A percentile compares a stretch with the other conserved stretches of the same genome.
phyloP scores from a whole-genome alignment of 2,888 invertebrate species.

The Alviniconcha strummeri region DNA sequence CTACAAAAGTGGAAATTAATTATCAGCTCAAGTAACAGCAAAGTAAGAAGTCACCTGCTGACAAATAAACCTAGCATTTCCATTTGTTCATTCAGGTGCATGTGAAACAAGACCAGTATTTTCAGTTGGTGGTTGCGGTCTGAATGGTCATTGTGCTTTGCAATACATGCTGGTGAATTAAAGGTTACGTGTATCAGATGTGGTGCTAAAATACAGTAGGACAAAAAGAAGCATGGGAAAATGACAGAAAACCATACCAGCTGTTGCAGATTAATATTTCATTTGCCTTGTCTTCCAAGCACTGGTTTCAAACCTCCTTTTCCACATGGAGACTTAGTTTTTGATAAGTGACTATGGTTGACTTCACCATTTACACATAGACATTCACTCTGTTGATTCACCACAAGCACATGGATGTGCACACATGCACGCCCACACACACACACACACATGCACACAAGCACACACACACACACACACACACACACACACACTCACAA shows the following conservation, averaged over 20 bases:
- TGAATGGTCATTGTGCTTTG: too few relatives aligned
- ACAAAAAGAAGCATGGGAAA: too few relatives aligned
- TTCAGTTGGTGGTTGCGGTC: too few relatives aligned
- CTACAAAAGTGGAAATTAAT: too few relatives aligned
- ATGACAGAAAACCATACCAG: neutral
- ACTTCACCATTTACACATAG: neutral
- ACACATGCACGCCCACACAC: neutral
- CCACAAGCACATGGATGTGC: neutral
- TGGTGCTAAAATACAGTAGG: too few relatives aligned
- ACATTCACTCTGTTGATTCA: neutral
- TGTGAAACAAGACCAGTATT: too few relatives aligned
- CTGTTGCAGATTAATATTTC: neutral
- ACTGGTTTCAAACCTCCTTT: neutral
- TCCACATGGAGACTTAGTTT: neutral
- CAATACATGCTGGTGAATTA: too few relatives aligned
- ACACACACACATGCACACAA: neutral
- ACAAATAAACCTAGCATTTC: too few relatives aligned
- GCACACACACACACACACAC: slow-evolving; percentile 20
- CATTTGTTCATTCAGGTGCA: too few relatives aligned
- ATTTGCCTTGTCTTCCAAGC: neutral
- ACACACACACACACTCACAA: neutral
- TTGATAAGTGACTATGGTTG: neutral
- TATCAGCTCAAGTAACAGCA: too few relatives aligned
- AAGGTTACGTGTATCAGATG: too few relatives aligned
- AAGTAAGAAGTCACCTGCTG: too few relatives aligned